Conservation (phyloP, 2,797 vertebrate species). For the Balearica regulorum region DNA sequence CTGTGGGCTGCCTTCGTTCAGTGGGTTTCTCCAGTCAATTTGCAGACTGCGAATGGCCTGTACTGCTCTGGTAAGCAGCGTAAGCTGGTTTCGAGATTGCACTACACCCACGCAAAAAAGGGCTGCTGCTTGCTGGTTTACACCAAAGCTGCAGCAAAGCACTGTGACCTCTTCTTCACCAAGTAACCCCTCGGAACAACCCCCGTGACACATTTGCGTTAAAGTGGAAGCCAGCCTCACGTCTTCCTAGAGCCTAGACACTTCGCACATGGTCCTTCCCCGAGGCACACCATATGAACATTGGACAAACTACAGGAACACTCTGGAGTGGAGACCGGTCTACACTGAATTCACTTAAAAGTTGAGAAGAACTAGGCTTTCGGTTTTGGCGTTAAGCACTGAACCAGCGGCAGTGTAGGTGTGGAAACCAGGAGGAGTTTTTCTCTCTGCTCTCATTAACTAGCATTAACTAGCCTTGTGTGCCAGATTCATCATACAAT, state of each 20-base stretch:
- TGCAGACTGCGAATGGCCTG: not conserved
- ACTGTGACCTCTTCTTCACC: not conserved
- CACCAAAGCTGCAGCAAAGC: not conserved
- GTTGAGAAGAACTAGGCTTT: not conserved
- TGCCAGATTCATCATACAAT: not conserved
- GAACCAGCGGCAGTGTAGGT: not conserved
- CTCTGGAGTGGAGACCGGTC: not conserved
- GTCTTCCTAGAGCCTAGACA: not conserved
- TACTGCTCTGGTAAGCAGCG: not conserved
- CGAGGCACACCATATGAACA: not conserved
- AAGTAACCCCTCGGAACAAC: not conserved
- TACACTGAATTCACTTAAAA: not conserved
- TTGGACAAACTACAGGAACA: not conserved
- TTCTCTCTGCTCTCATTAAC: not conserved
- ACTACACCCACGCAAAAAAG: not conserved
- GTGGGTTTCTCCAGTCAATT: not conserved
- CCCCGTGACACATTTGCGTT: rapidly evolving
- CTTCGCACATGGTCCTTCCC: not conserved
- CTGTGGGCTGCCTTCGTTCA: not conserved
- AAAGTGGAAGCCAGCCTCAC: not conserved
- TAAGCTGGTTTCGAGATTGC: not conserved
- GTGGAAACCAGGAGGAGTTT: not conserved
- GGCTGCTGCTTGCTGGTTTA: not conserved
- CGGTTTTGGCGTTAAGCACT: rapidly evolving
- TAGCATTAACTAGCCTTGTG: not conserved